Conservation (phyloP, 1,140 invertebrate genomes). For the Drosophila nigrodunni region DNA sequence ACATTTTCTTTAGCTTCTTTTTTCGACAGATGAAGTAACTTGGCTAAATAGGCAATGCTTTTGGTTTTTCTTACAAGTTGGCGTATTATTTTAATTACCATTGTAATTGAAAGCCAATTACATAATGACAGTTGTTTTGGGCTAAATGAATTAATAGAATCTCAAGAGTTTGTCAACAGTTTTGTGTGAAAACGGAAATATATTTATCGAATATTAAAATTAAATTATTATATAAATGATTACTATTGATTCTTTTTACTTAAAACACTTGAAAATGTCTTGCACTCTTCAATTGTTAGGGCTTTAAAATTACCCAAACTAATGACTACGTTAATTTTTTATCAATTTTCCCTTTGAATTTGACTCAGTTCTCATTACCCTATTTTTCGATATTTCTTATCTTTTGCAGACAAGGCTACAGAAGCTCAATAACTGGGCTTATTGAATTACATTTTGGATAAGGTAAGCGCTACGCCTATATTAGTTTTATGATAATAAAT, state of each 20-base stretch:
- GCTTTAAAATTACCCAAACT: no score
- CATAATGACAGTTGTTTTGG: background rate
- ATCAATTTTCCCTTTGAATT: background rate
- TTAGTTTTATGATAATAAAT: background rate
- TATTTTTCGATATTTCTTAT: background rate
- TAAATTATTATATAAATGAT: no score
- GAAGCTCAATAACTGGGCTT: constrained; percentile 13
- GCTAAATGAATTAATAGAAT: background rate
- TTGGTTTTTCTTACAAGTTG: constrained; percentile 30
- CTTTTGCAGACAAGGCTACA: constrained; percentile 30
- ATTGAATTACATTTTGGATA: constrained; percentile 27
- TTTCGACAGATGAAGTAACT: constrained; percentile 11
- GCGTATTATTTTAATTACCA: constrained; percentile 13
- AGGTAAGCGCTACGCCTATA: constrained; percentile 15
- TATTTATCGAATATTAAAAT: no score
- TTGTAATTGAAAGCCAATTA: constrained; percentile 17
- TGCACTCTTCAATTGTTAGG: no score
- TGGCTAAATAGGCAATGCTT: constrained; percentile 7
- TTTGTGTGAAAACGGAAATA: background rate
- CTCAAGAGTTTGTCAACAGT: background rate
- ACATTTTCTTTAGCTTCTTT: background rate
- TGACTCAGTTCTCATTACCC: background rate
- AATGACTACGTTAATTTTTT: background rate
- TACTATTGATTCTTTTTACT: no score
- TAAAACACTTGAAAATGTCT: no score